Percentiles rank a stretch among this genome's conserved stretches.
These are phyloP conservation scores for Odontesthes bonariensis DNA, from an alignment of 2,113 vertebrate species.

Conservation along the genomic window DNA sequence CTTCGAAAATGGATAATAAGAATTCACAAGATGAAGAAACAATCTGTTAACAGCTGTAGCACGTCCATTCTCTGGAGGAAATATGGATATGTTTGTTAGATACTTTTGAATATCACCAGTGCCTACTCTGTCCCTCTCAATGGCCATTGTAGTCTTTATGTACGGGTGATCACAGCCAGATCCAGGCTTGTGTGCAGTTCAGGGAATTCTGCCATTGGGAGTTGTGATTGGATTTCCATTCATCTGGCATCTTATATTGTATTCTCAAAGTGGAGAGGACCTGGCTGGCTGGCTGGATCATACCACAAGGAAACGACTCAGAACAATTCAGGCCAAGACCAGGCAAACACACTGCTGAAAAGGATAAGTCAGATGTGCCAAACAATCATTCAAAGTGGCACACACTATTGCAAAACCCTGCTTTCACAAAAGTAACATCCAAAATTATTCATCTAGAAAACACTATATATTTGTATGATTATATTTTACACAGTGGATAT, in stretches of 20 bases:
- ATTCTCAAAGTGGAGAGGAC: constrained; percentile 59
- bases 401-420: constrained; percentile 9
- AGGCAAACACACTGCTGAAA: constrained; percentile 64
- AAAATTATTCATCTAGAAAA: constrained; percentile 54
- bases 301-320: constrained; percentile 52
- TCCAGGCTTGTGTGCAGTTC: constrained; percentile 44
- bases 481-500: constrained; percentile 40
- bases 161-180: constrained; percentile 30
- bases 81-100: constrained; percentile 38
- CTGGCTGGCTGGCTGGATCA: constrained; percentile 60
- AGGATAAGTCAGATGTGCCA: constrained; percentile 34
- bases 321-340: constrained; percentile 36
- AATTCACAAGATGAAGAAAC: constrained; percentile 10
- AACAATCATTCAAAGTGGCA: constrained; percentile 31
- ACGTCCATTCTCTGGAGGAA: background rate
- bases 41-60: background rate
- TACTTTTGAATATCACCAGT: constrained; percentile 32
- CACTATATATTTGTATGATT: constrained; percentile 28
- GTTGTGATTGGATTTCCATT: constrained; percentile 71
- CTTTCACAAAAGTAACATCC: constrained; percentile 31
- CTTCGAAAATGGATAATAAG: constrained; percentile 17
- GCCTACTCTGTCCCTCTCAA: constrained; percentile 11
- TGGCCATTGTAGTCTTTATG: constrained; percentile 15
- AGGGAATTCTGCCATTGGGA: constrained; percentile 41
- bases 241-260: constrained; percentile 64